Conservation (phyloP, 1,140 invertebrate species). For the Leptoteleia sp. region DNA sequence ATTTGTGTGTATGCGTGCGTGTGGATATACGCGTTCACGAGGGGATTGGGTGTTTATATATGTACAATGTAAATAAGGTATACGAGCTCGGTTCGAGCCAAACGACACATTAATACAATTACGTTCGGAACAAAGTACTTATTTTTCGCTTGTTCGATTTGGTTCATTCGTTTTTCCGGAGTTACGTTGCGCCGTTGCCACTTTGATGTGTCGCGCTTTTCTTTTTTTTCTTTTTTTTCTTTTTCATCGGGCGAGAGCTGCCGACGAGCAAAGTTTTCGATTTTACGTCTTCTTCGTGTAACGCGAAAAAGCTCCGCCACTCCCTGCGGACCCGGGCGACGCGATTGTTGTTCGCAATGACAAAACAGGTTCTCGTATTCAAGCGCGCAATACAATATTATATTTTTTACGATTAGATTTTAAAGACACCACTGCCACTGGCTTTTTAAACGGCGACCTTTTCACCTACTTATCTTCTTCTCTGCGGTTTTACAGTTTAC, state of each 20-base stretch:
- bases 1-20: no score
- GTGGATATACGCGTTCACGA: constrained; percentile 1
- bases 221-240: no score
- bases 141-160: constrained; percentile 35
- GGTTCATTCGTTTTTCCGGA: constrained; percentile 12
- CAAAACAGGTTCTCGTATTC: constrained; percentile 22
- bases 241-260: neutral
- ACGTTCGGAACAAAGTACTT: constrained; percentile 53
- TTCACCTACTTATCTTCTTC: no score
- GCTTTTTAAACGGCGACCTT: constrained; percentile 7
- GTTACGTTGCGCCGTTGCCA: constrained; percentile 28
- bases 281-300: no score
- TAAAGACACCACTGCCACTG: constrained; percentile 24
- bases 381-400: neutral
- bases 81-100: constrained; percentile 60
- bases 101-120: constrained; percentile 55
- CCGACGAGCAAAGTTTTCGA: constrained; percentile 37
- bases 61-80: constrained; percentile 71
- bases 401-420: constrained; percentile 16
- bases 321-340: neutral
- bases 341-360: constrained; percentile 7
- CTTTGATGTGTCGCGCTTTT: constrained; percentile 7
- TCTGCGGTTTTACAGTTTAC: no score
- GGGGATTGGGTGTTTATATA: constrained; percentile 61
- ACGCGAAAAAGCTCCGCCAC: no score